Percentiles rank a stretch among this genome's conserved stretches.
Evolutionary conservation across 1,140 invertebrate species (phyloP).

Genomic region (Rhyzopertha dominica): DNA sequence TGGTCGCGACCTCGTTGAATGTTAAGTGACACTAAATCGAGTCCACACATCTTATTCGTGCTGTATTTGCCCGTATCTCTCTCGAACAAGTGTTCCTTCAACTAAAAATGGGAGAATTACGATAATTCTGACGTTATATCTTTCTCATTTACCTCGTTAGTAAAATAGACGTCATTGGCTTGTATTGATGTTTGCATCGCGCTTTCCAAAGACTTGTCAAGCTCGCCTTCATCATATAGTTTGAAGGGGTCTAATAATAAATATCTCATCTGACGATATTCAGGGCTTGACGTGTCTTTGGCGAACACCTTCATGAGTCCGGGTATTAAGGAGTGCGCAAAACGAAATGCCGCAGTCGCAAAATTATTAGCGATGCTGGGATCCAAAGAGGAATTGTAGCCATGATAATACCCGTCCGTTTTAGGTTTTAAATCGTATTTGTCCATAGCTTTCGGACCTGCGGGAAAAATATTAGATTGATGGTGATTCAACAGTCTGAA

Average conservation of each 20-base stretch:
- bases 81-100: slow-evolving; percentile 74
- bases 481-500: slow-evolving; percentile 3
- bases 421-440: slow-evolving; percentile 57
- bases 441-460: slow-evolving; percentile 54
- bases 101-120: slow-evolving; percentile 44
- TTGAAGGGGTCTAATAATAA: slow-evolving; percentile 80
- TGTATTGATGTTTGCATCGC: slow-evolving; percentile 63
- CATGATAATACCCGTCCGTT: slow-evolving; percentile 55
- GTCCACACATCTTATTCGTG: slow-evolving; percentile 54
- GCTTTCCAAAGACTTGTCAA: slow-evolving; percentile 58
- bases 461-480: slow-evolving; percentile 9
- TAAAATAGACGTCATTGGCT: slow-evolving; percentile 63
- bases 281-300: slow-evolving; percentile 53
- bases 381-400: slow-evolving; percentile 69
- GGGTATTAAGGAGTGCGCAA: slow-evolving; percentile 82
- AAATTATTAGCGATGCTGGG: slow-evolving; percentile 86
- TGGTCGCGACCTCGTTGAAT: slow-evolving; percentile 86
- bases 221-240: slow-evolving; percentile 57
- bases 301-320: slow-evolving; percentile 63
- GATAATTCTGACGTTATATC: not conserved
- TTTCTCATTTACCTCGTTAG: slow-evolving; percentile 54
- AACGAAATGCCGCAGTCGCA: slow-evolving; percentile 83
- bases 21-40: slow-evolving; percentile 82
- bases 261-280: slow-evolving; percentile 68
- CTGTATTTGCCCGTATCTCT: slow-evolving; percentile 33